Base-by-base conservation (phyloP, 2,888 invertebrate species). In the Tetragonisca angustula region DNA sequence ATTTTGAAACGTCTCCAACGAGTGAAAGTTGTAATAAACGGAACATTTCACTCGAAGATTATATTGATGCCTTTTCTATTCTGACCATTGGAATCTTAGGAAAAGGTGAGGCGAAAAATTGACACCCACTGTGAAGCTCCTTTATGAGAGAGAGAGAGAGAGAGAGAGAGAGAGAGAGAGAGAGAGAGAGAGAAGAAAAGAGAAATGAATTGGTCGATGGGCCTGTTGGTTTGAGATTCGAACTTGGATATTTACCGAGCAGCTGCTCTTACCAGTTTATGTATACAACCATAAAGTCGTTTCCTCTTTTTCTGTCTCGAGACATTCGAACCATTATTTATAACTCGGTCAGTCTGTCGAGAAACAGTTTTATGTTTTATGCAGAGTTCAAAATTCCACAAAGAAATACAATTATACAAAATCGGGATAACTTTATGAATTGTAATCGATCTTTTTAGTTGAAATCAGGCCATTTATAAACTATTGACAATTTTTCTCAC, bases 81-180 rank as follows among this genome's bases (percentile, higher is more conserved):
- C 27, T 27, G 21, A 11, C 50, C 27, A 72, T 61, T 43, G 49
- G 64, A 81, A 32, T 64, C 69, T 21, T 64, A n/a, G 54, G 54
- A n/a, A 62, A 81, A 61, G 72, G 68, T 36, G 68, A 79, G 56
- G 50, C 56, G 27, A 80, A 56, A 80, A 70, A 80, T 81, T 56
- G 81, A 56, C 69, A 56, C 56, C 81, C 36, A 74, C 81, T 69
- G 81, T 56, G 81, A 69, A 54, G n/a, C 13, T 56, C 64, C 36
- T 80, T 80, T 69, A 56, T 81, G 21, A 19, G 5, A 27, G n/a
- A 67, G n/a, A 50, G 21, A 36, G 15, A 36, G 36, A 36, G 36
- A 36, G 32, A 32, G 9, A 36, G 9, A 24, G 5, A 36, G n/a
- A 67, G n/a, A n/a, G n/a, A n/a, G 21, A 19, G 5, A 27, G n/a